A percentile compares a stretch with the other conserved stretches of the same genome.
Conservation (phyloP, 1,140 invertebrate species). For the Agrypnia vestita region DNA sequence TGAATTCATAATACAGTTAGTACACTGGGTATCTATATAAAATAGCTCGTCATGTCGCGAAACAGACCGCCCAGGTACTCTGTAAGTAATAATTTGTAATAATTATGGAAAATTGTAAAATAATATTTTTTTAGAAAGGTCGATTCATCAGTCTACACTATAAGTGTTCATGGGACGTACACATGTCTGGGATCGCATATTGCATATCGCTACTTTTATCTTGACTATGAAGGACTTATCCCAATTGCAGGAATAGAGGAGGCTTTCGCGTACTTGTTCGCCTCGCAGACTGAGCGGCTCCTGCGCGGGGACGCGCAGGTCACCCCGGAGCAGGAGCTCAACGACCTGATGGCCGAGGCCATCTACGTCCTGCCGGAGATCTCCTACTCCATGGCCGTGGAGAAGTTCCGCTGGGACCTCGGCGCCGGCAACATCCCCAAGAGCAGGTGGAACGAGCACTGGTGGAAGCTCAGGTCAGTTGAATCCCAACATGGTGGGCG, state of each 20-base stretch:
- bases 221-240: no score
- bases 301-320: slow-evolving; percentile 64
- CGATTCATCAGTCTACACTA: no score
- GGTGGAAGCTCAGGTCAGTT: slow-evolving; percentile 76
- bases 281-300: slow-evolving; percentile 74
- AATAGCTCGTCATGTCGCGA: no score
- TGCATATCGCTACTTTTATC: no score
- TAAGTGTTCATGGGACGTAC: no score
- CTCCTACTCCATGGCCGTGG: slow-evolving; percentile 74
- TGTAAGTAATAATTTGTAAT: no score
- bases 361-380: slow-evolving; percentile 79
- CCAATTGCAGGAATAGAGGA: slow-evolving; percentile 78
- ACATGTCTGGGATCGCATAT: no score
- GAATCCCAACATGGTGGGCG: background rate
- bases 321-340: slow-evolving; percentile 71
- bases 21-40: no score
- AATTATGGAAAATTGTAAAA: no score
- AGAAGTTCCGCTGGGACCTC: slow-evolving; percentile 76
- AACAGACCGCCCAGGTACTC: no score
- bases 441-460: slow-evolving; percentile 74
- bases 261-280: slow-evolving; percentile 80
- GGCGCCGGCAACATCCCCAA: slow-evolving; percentile 73
- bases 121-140: no score
- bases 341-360: slow-evolving; percentile 77
- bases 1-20: no score